Base-by-base conservation (phyloP, 2,797 vertebrate species). In the Ctenopoma multispine region DNA sequence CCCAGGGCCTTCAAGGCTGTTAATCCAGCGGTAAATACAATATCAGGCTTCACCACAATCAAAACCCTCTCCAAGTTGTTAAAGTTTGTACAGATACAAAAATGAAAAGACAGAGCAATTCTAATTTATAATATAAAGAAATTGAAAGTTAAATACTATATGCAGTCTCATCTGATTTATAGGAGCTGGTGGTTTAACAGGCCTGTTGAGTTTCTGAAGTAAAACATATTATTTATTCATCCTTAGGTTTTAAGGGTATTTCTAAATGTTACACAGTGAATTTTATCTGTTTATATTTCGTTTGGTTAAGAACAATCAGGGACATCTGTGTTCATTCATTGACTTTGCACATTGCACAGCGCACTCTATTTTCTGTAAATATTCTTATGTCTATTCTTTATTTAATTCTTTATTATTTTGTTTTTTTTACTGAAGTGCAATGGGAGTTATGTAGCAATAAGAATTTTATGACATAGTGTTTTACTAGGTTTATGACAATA, bases 271-370 rank as follows among this genome's bases (percentile, higher is more conserved):
- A 23, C 43, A 17, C 1, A 20, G 13, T 2, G n/a, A 20, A 1
- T 13, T 27, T 31, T 14, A 23, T 27, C 18, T 46, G 43, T 46
- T 38, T 40, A 29, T 4, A 29, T 11, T 24, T 43, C 10, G 4
- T 43, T 7, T 18, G 15, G 4, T 21, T 1, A 2, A 13, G 7
- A 3, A 18, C 14, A 23, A 0, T 0, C 3, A 9, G n/a, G 3
- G 12, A n/a, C n/a, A n/a, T 7, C 24, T 18, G 15, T 34, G 5
- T 56, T 41, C 1, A 29, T 14, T n/a, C n/a, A n/a, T n/a, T 27
- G 24, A 27, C 24, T 27, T 27, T 27, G 24, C 24, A 27, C 24
- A 27, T 27, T 27, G 2, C 24, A 27, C 24, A 27, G 24, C 24
- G 24, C 24, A 27, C 24, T 27, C 24, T 27, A 27, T 27, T 27